A percentile compares a stretch with the other conserved stretches of the same genome.
phyloP scores from a whole-genome alignment of 1,140 invertebrate genomes.

The Aphidius ervi region DNA sequence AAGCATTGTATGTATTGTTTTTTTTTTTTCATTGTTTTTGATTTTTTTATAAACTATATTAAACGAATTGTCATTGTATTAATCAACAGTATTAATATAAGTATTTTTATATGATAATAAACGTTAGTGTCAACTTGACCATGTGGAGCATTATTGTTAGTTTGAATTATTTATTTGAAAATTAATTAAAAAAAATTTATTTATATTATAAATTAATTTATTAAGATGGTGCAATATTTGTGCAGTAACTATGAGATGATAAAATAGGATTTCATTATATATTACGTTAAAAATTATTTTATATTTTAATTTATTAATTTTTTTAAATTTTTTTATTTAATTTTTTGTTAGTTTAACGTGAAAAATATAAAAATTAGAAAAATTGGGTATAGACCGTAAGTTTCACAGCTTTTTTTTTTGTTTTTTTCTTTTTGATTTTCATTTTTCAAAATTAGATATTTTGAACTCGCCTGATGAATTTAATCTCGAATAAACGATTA shows the following conservation, averaged over 20 bases:
- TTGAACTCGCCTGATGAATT: neutral
- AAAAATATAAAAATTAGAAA: constrained; percentile 12
- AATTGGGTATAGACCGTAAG: constrained; percentile 29
- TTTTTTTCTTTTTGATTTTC: constrained; percentile 2
- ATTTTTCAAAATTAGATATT: neutral
- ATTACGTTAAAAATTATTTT: constrained; percentile 37
- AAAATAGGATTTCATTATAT: constrained; percentile 37
- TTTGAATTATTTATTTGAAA: constrained; percentile 20
- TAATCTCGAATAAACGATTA: neutral
- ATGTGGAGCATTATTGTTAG: constrained; percentile 54
- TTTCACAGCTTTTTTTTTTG: constrained; percentile 27
- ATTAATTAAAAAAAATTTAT: constrained; percentile 3
- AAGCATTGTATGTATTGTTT: too few relatives aligned
- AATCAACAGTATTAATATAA: constrained; percentile 25
- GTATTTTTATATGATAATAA: constrained; percentile 20
- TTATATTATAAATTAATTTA: constrained; percentile 24
- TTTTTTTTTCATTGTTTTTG: constrained; percentile 2
- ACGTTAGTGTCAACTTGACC: constrained; percentile 53
- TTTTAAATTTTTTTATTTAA: constrained; percentile 18
- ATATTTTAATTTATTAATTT: constrained; percentile 30
- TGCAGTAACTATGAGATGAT: constrained; percentile 35
- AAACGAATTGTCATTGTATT: neutral
- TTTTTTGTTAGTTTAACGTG: constrained; percentile 37
- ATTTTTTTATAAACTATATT: constrained; percentile 23
- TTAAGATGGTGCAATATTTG: constrained; percentile 41